These are phyloP conservation scores for Conus betulinus DNA, from an alignment of 1,140 invertebrate species.

Conservation along the genomic window DNA sequence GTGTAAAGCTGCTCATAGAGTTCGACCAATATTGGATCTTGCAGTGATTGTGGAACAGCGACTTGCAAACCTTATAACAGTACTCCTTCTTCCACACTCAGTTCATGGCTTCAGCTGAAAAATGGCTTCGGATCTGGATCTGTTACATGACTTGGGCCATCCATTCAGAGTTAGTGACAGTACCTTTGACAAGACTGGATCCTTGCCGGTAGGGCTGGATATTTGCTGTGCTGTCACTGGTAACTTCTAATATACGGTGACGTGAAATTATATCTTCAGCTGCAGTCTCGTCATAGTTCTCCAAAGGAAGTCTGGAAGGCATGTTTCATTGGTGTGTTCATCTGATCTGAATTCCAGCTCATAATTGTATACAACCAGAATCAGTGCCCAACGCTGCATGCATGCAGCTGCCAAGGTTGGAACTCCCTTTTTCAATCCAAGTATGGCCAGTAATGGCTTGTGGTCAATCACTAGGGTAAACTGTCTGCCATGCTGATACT, in stretches of 20 bases:
- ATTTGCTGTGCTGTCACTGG: constrained; percentile 33
- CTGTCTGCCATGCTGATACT: too few relatives aligned
- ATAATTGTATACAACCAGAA: too few relatives aligned
- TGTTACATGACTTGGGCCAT: not conserved
- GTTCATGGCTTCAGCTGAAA: constrained; percentile 41
- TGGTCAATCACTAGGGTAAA: too few relatives aligned
- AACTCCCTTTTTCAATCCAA: too few relatives aligned
- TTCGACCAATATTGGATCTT: constrained; percentile 67
- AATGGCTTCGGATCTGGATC: constrained; percentile 37
- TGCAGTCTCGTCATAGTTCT: not conserved
- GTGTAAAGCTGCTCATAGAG: constrained; percentile 45
- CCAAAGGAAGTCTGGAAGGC: constrained; percentile 41
- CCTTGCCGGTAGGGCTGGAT: constrained; percentile 20
- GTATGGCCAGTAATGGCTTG: too few relatives aligned
- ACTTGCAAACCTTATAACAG: constrained; percentile 50
- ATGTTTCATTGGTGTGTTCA: constrained; percentile 47
- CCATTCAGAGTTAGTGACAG: constrained; percentile 4
- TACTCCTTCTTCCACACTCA: constrained; percentile 46
- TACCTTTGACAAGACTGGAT: constrained; percentile 39
- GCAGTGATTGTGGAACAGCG: constrained; percentile 74
- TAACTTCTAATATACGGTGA: constrained; percentile 17
- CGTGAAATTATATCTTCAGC: not conserved
- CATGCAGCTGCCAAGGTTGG: too few relatives aligned
- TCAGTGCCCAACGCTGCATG: too few relatives aligned
- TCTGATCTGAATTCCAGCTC: not conserved